These are phyloP conservation scores for Catostomus latipinnis DNA, from an alignment of 2,797 vertebrate genomes.

Conservation along the genomic window DNA sequence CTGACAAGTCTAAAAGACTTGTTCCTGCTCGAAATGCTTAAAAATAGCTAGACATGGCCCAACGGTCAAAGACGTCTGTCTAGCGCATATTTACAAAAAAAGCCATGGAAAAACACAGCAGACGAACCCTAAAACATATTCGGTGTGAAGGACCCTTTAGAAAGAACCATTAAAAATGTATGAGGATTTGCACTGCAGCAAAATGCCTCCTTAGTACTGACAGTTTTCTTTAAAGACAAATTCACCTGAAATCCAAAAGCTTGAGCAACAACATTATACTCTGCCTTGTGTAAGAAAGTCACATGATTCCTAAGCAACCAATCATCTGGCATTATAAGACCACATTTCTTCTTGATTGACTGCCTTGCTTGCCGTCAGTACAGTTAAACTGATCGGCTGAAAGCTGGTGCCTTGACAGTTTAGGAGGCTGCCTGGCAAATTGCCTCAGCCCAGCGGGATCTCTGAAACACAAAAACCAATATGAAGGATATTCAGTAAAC, in stretches of 20 bases:
- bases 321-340: constrained; percentile 14
- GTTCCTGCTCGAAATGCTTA: too few relatives aligned
- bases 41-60: too few relatives aligned
- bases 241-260: not conserved
- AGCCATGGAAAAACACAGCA: too few relatives aligned
- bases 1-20: too few relatives aligned
- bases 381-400: constrained; percentile 23
- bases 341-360: constrained; percentile 12
- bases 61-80: too few relatives aligned
- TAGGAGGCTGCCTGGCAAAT: constrained; percentile 36
- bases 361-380: constrained; percentile 14
- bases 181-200: too few relatives aligned
- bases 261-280: not conserved
- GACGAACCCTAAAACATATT: too few relatives aligned
- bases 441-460: constrained; percentile 38
- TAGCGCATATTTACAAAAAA: too few relatives aligned
- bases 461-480: constrained; percentile 44
- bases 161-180: too few relatives aligned
- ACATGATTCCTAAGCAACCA: constrained; percentile 12
- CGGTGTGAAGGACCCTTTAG: too few relatives aligned
- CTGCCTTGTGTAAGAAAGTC: not conserved
- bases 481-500: constrained; percentile 42
- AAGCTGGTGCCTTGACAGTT: constrained; percentile 25
- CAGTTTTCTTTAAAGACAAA: too few relatives aligned
- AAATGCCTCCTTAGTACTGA: too few relatives aligned